phyloP scores from a whole-genome alignment of 2,797 vertebrate genomes.

The Hippocampus kuda region DNA sequence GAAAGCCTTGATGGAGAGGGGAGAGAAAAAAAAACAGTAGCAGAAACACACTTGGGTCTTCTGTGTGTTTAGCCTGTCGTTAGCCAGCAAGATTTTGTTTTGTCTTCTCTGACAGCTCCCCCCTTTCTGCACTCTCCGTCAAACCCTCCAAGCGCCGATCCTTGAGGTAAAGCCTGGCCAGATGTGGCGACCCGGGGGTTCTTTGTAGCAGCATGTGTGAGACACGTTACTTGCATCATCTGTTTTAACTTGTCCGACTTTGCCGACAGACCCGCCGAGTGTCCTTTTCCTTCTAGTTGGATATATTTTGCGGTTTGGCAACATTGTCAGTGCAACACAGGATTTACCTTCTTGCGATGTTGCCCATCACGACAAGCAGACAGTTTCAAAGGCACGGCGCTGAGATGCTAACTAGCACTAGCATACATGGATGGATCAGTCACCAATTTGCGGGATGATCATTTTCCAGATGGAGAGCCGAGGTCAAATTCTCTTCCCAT shows the following conservation, averaged over 20 bases:
- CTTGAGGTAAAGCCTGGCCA: conserved; percentile 60
- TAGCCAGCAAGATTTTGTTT: conserved; percentile 47
- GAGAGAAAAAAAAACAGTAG: conserved; percentile 24
- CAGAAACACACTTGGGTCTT: conserved; percentile 29
- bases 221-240: conserved; percentile 55
- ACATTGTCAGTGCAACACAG: conserved; percentile 57
- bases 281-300: conserved; percentile 62
- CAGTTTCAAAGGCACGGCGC: conserved; percentile 43
- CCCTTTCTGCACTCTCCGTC: conserved; percentile 13
- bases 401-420: conserved; percentile 50
- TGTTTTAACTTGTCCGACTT: conserved; percentile 69
- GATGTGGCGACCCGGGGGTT: conserved; percentile 60
- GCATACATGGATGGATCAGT: conserved; percentile 20
- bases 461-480: conserved; percentile 27
- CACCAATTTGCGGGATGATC: conserved; percentile 6
- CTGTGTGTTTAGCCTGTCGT: conserved; percentile 42
- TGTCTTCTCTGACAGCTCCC: conserved; percentile 56
- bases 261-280: conserved; percentile 61
- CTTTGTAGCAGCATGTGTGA: conserved; percentile 52
- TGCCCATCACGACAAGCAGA: conserved; percentile 60
- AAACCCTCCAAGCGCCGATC: conserved; percentile 36
- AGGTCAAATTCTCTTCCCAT: too few relatives aligned
- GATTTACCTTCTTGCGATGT: conserved; percentile 55
- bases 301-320: conserved; percentile 69
- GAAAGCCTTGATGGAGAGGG: conserved; percentile 33